A percentile compares a stretch with the other conserved stretches of the same genome.
Conservation (phyloP, 30 jellyfish, hydroid and myxozoan species). For the Hydractinia echinata region DNA sequence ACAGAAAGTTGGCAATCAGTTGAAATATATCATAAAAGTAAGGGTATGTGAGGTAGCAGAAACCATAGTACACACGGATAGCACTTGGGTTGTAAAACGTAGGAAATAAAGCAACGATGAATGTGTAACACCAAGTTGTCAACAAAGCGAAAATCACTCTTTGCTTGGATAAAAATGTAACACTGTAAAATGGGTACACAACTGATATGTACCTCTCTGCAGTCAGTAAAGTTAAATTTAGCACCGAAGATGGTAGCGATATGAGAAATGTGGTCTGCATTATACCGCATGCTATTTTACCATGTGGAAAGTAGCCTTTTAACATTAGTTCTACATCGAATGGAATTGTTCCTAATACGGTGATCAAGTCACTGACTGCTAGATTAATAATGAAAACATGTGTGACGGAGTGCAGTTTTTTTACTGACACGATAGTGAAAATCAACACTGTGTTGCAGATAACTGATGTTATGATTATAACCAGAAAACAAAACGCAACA, state of each 20-base stretch:
- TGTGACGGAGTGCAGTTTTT: conserved; percentile 33
- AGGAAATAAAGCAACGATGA: conserved; percentile 32
- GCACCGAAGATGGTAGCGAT: conserved; percentile 47
- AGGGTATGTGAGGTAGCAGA: conserved; percentile 17
- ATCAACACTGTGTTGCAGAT: conserved; percentile 24
- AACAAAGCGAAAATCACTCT: not conserved
- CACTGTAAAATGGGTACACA: conserved; percentile 15
- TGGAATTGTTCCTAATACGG: conserved; percentile 18
- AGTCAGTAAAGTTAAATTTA: conserved; percentile 32
- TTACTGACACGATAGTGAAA: not conserved
- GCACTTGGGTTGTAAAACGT: conserved; percentile 15
- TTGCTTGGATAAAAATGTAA: not conserved
- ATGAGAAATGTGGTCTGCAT: conserved; percentile 20
- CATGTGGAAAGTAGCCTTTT: conserved; percentile 38
- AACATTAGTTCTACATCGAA: conserved; percentile 37
- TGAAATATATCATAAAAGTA: conserved; percentile 8
- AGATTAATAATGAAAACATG: conserved; percentile 23
- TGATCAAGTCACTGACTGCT: conserved; percentile 38
- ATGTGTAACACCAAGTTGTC: conserved; percentile 34
- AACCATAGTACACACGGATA: conserved; percentile 12
- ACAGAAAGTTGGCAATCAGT: conserved; percentile 17
- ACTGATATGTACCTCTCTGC: conserved; percentile 34
- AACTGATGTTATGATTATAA: conserved; percentile 9
- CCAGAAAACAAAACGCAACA: conserved; percentile 16
- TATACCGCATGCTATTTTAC: conserved; percentile 25